Evolutionary conservation across 2,888 invertebrate species (phyloP), one percentile per base, ranked within the genome.

Genomic region (Dendrolimus houi): DNA sequence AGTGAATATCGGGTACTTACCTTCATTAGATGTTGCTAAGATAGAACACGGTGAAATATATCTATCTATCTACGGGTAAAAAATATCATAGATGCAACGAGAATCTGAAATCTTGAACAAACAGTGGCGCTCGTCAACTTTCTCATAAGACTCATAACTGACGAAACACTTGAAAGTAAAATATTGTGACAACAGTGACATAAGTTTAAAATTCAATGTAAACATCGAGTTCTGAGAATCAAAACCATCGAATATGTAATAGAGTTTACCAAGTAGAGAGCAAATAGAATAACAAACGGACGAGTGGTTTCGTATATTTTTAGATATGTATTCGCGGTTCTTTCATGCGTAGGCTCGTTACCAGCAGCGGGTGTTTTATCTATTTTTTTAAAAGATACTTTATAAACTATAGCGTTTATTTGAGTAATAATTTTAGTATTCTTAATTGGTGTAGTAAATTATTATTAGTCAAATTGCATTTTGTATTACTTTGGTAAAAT

Each of bases 261-360:
- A 86, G 85, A 81, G 81, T 85, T 83, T 84, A 83, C 86, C 73
- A 80, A 86, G 87, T 81, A 81, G 74, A 80, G 75, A 78, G 79
- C 79, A 87, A 87, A 87, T 83, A 87, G 85, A 87, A 87, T 85
- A 87, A 87, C 85, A 87, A 74, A 78, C 76, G 70, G 64, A 57
- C 66, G 70, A 71, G 73, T 72, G 74, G 70, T 73, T 72, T 69
- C 63, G 64, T 64, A 60, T 62, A 59, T 60, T 60, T 56, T 55
- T 47, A 9, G 9, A 74, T n/a, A n/a, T 75, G 75, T 77, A 79
- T 78, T 77, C 69, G 77, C 81, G 69, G 68, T 72, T 73, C 70
- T 67, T 47, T 47, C 68, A 73, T 70, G 68, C 67, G 68, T 67
- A 69, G 59, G 62, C 70, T 70, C 72, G 75, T 78, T 78, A 74